Percentiles rank a stretch among this genome's conserved stretches.
These are phyloP conservation scores for Mormyrops boulengeri DNA, from an alignment of 2,797 vertebrate species.

Conservation along the genomic window DNA sequence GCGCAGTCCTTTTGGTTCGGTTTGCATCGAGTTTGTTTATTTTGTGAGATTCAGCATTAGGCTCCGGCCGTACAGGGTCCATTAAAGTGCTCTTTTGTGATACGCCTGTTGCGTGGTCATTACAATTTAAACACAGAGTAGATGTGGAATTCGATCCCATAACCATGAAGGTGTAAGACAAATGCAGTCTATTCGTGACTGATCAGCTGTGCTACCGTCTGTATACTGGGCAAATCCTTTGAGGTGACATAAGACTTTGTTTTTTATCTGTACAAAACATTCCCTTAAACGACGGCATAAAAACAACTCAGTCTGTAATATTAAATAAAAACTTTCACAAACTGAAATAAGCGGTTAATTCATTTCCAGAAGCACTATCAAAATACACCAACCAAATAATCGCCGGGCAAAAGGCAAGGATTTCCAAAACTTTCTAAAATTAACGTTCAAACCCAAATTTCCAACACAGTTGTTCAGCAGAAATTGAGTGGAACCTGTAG, in stretches of 20 bases:
- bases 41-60: no score
- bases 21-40: no score
- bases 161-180: neutral
- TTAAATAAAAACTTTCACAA: neutral
- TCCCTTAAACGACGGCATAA: neutral
- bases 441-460: neutral
- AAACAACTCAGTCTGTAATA: neutral
- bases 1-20: no score
- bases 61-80: no score
- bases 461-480: neutral
- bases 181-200: neutral
- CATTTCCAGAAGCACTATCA: neutral
- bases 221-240: neutral
- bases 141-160: neutral
- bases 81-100: no score
- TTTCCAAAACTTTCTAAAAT: neutral
- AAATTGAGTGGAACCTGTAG: neutral
- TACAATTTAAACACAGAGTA: neutral
- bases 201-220: neutral
- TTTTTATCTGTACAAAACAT: neutral
- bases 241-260: neutral
- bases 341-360: neutral
- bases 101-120: no score
- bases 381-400: neutral
- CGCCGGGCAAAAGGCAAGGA: neutral